Conservation (phyloP, 2,888 invertebrate species). For the Scaptomyza parva region DNA sequence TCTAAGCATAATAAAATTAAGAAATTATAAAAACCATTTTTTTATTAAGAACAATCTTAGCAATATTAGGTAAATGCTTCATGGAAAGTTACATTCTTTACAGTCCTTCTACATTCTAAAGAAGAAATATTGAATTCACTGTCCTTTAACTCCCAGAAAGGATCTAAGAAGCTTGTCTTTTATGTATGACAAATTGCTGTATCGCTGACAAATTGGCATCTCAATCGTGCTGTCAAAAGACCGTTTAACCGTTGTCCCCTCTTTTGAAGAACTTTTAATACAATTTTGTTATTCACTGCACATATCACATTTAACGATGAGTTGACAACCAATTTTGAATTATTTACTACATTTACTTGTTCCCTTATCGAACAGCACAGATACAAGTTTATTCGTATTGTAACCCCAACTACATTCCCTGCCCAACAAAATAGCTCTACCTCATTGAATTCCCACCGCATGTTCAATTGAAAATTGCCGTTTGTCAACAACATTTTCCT, state of each 20-base stretch:
- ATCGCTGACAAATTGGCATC: slow-evolving; percentile 56
- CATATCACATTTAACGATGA: slow-evolving; percentile 41
- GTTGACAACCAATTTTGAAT: slow-evolving; percentile 63
- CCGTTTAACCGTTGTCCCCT: slow-evolving; percentile 19
- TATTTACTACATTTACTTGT: slow-evolving; percentile 58
- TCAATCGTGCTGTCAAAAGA: slow-evolving; percentile 60
- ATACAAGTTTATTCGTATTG: background rate
- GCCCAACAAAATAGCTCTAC: background rate
- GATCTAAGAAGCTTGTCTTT: background rate
- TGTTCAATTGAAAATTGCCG: slow-evolving; percentile 32
- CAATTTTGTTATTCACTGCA: slow-evolving; percentile 25
- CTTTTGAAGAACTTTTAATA: slow-evolving; percentile 15
- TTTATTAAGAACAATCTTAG: too few species aligned
- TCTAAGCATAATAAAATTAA: too few species aligned
- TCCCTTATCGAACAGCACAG: slow-evolving; percentile 30
- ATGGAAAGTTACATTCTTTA: background rate
- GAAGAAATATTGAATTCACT: background rate
- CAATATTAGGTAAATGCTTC: too few species aligned
- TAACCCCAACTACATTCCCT: background rate
- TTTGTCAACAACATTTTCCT: slow-evolving; percentile 59
- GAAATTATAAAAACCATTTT: too few species aligned
- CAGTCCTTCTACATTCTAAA: too few species aligned
- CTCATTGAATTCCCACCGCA: slow-evolving; percentile 12
- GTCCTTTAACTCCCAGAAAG: background rate
- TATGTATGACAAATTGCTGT: slow-evolving; percentile 48